Base-by-base conservation (phyloP, 2,888 invertebrate genomes). In the Exocentrus adspersus region DNA sequence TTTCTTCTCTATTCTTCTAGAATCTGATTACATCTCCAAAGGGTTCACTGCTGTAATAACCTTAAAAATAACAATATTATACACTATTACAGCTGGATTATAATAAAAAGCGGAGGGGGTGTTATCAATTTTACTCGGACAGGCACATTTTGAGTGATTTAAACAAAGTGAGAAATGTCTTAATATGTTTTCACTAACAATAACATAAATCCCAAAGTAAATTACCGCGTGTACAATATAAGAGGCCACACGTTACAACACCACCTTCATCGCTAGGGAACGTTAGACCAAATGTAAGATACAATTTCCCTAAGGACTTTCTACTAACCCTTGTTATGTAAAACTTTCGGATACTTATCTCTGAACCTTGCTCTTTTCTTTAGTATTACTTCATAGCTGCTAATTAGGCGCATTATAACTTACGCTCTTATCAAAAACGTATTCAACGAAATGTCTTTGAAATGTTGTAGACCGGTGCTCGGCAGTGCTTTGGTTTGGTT, bases 141-240 rank as follows among this genome's bases (percentile, higher is more conserved):
- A 46, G 48, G 21, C 37, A 54, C 32, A 53, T 54, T 46, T 61
- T 21, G 32, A 20, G 17, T 17, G 48, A 56, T 20, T 56, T 56
- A 46, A 56, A 51, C 56, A 62, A 50, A 50, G 42, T 53, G 43
- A 54, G 60, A 60, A 30, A 71, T 70, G 68, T 70, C 73, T 73
- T 48, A 60, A 50, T 74, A 74, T 73, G 75, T 72, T 75, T 73
- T 72, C 68, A 75, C 72, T 74, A 75, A 77, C 77, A 78, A 75
- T 78, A 76, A 77, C 77, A 77, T 77, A 77, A 78, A 78, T 77
- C 78, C 76, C 75, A 72, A 75, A 76, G 77, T 74, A 78, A 78
- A 78, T 78, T 78, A 76, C 75, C 71, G 65, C 72, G 72, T 75
- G 75, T 71, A 62, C 63, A 62, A 64, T 64, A 62, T 66, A 66